A percentile compares a stretch with the other conserved stretches of the same genome.
Evolutionary conservation across 2,888 invertebrate genomes (phyloP).

Genomic region (Lithophane ornitopus): DNA sequence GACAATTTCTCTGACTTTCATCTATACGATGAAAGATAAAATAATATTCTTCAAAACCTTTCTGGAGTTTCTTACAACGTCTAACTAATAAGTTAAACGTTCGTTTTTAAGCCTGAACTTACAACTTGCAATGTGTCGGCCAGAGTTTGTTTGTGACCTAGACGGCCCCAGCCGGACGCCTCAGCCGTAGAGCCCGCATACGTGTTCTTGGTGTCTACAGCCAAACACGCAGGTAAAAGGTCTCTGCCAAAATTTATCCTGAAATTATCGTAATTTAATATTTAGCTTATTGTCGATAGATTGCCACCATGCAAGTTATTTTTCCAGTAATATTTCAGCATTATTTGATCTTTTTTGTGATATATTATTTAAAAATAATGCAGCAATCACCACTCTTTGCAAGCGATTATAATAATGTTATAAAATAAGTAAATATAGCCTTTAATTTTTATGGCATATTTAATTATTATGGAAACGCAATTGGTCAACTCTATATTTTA

Average conservation of each 20-base stretch:
- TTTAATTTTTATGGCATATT: no score
- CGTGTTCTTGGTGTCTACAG: accelerated
- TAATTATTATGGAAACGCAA: neutral
- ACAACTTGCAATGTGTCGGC: conserved; percentile 61
- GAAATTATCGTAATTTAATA: conserved; percentile 12
- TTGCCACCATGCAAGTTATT: neutral
- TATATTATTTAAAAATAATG: neutral
- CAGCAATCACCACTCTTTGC: neutral
- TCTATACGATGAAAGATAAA: neutral
- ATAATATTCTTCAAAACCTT: neutral
- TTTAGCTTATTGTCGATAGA: neutral
- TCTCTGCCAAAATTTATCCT: conserved; percentile 57
- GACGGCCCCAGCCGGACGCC: conserved; percentile 56
- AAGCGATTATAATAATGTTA: neutral
- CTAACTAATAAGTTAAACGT: neutral
- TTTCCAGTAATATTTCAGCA: neutral
- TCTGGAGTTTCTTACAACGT: neutral
- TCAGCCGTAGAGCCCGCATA: neutral
- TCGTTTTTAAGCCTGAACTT: neutral
- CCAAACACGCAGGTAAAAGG: conserved; percentile 57
- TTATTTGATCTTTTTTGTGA: neutral
- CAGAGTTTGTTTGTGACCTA: conserved; percentile 42
- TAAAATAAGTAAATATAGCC: neutral
- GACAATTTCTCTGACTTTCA: no score
- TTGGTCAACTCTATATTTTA: neutral